phyloP scores from a whole-genome alignment of 2,888 invertebrate species.

The Minunthozetes semirufus region DNA sequence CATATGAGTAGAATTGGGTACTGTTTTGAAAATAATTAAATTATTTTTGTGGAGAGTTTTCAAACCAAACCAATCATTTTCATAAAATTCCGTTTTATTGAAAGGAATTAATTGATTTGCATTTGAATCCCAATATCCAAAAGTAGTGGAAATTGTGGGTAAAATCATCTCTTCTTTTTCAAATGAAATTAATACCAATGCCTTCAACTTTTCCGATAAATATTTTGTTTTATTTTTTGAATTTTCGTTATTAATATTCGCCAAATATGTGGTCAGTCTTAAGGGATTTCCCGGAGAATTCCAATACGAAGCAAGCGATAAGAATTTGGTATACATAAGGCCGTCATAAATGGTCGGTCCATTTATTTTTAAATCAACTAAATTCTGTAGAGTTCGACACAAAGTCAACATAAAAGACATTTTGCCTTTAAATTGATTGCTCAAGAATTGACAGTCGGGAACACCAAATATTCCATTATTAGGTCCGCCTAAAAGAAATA shows the following conservation, averaged over 20 bases:
- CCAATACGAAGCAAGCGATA: slow-evolving; percentile 7
- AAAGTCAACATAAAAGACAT: background rate
- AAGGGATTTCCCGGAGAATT: slow-evolving; percentile 7
- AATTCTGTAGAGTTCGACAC: background rate
- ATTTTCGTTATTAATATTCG: slow-evolving; percentile 10
- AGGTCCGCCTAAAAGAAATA: slow-evolving; percentile 7
- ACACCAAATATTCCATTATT: slow-evolving; percentile 2
- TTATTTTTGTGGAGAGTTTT: background rate
- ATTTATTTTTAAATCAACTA: background rate
- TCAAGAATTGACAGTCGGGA: background rate
- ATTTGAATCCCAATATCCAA: background rate
- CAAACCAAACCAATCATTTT: slow-evolving; percentile 9
- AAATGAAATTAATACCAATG: background rate
- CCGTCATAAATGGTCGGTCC: background rate
- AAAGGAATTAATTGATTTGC: background rate
- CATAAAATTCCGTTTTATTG: background rate
- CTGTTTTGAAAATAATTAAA: background rate
- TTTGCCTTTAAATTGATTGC: background rate
- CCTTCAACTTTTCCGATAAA: background rate
- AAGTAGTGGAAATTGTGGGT: background rate
- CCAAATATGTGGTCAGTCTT: background rate
- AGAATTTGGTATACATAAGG: background rate
- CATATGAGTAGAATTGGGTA: slow-evolving; percentile 9
- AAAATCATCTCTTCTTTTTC: background rate
- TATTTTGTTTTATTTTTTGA: background rate